Evolutionary conservation across 35 echinoderm and acorn worm genomes (phyloP), one percentile per base, ranked within the genome.

Genomic region (Stichopus chloronotus): DNA sequence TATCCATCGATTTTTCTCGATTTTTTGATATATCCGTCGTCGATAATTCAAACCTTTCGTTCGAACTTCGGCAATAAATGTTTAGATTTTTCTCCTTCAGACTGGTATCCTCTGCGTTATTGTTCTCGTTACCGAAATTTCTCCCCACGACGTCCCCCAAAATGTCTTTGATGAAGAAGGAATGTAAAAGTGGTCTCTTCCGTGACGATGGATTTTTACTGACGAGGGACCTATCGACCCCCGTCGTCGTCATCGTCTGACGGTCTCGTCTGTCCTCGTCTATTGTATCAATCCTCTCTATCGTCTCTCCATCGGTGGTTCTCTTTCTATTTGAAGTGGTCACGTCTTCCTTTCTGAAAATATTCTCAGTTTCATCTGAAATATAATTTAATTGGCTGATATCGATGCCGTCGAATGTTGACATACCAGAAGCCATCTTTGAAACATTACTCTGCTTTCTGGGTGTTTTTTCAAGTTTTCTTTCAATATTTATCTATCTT

Each of bases 141-240:
- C 69, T 74, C 17, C 69, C 69, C 6, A 20, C 69, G 30, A 43
- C 30, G 19, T 74, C 69, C 7, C 69, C 22, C 7, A 74, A 20
- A n/a, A 74, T 74, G 69, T 74, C 69, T 74, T 74, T 74, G 69
- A 74, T 74, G 8, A 74, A n/a, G 17, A 74, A 74, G 19, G 69
- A 74, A 74, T 74, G 69, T 6, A 14, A 20, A 5, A 74, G 7
- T 74, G 69, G 69, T 74, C 69, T 74, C 22, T 74, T 74, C 22
- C 69, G 19, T 74, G 69, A n/a, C 30, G 30, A 43, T 43, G 30
- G 30, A 74, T n/a, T 74, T 20, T 14, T 74, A n/a, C 6, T 74
- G 22, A 74, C 22, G 13, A 74, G 19, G 7, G 69, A 74, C 22
- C 5, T 16, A 74, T 24, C 69, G 7, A 6, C 4, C 8, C 17